Conservation (phyloP, 2,797 vertebrate genomes). For the Cossypha polioptera region DNA sequence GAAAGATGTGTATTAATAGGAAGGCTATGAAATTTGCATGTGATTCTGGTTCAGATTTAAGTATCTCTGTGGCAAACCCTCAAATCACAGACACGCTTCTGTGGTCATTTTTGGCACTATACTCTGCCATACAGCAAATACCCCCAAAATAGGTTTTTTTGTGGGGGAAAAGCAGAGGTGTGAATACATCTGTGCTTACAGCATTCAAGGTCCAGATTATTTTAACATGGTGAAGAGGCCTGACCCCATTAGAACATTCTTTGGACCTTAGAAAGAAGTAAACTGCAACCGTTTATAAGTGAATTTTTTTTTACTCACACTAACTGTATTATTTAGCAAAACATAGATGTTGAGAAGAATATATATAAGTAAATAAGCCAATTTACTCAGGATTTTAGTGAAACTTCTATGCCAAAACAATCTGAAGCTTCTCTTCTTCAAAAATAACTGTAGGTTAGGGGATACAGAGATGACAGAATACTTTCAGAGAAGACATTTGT, state of each 20-base stretch:
- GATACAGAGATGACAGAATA: neutral
- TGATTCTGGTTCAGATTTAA: neutral
- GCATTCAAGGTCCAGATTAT: neutral
- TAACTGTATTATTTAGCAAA: neutral
- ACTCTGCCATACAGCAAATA: neutral
- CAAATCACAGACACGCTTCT: neutral
- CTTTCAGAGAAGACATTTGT: neutral
- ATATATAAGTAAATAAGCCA: neutral
- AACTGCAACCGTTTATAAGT: neutral
- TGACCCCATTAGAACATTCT: neutral
- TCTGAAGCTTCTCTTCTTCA: neutral
- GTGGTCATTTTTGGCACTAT: neutral
- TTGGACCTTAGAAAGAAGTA: neutral
- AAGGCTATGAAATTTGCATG: neutral
- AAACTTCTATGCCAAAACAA: neutral
- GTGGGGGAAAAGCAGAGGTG: neutral
- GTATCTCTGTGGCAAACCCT: neutral
- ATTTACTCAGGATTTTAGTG: neutral
- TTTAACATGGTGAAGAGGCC: neutral
- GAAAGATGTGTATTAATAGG: neutral
- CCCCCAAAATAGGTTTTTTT: neutral
- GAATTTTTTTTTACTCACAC: neutral
- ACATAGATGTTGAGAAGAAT: neutral
- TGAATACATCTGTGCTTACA: neutral
- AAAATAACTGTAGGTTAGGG: neutral